Evolutionary conservation across 2,797 vertebrate genomes (phyloP).

Genomic region (Hyperoplus immaculatus): DNA sequence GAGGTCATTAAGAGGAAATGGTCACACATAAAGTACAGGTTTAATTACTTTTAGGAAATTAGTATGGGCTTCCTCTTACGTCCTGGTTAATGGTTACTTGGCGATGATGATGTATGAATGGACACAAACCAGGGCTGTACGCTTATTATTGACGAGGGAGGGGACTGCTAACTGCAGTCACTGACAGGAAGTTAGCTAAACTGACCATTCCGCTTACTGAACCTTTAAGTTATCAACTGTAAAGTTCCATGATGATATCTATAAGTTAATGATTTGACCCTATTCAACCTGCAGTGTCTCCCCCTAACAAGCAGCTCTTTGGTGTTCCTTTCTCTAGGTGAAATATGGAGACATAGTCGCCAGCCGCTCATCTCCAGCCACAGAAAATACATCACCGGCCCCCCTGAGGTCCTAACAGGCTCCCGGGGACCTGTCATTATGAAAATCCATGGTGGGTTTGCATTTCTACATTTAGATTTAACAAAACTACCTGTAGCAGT

Average conservation of each 20-base stretch:
- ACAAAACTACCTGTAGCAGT: background rate
- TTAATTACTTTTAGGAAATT: background rate
- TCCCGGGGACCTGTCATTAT: conserved; percentile 46
- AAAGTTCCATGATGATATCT: no score
- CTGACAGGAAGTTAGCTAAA: no score
- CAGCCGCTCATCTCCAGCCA: conserved; percentile 54
- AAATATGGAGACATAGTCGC: conserved; percentile 34
- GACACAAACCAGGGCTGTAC: no score
- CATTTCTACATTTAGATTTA: background rate
- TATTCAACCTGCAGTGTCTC: no score
- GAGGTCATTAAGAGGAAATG: conserved; percentile 8
- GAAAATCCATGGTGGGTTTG: conserved; percentile 59
- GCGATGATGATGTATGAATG: background rate
- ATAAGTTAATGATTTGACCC: no score
- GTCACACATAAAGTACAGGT: background rate
- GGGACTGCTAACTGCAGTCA: no score
- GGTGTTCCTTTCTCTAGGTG: conserved; percentile 21
- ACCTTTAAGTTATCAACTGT: no score
- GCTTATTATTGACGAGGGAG: no score
- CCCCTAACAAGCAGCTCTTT: background rate
- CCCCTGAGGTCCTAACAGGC: conserved; percentile 42
- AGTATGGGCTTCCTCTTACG: background rate
- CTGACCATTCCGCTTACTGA: no score
- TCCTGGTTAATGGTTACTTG: conserved; percentile 7
- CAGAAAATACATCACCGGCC: conserved; percentile 41